Evolutionary conservation across 2,113 vertebrate genomes (phyloP), one percentile per base, ranked within the genome.

Genomic region (Otus sunia): DNA sequence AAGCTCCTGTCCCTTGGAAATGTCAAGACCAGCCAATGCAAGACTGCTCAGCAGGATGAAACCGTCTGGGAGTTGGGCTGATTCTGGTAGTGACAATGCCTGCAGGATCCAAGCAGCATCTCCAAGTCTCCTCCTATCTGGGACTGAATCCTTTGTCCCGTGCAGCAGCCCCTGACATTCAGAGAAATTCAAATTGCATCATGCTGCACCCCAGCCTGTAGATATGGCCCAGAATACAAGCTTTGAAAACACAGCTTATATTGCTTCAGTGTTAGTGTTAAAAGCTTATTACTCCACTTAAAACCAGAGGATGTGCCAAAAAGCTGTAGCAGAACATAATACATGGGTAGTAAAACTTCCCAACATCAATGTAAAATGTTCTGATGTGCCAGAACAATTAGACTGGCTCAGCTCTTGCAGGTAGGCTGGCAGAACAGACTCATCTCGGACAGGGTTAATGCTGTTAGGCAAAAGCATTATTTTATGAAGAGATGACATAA

Each of bases 401-500:
- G 50, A 92, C 50, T 37, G 43, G 93, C 96, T 97, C 81, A 82
- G 76, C 58, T 95, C 29, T 84, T 94, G 85, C 50, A 95, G 74
- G 79, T 68, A n/a, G 41, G 64, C 77, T 94, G 45, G 92, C 59
- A 78, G 55, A 87, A 27, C 76, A 89, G 86, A 89, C 69, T 98
- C 86, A 55, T 90, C 91, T 79, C 4, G 26, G 88, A n/a, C 82
- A 56, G 41, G 86, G 62, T 56, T 95, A 45, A 56, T 64, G 92
- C 37, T 94, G 30, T 85, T 91, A 60, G 91, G 66, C 80, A 79
- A 80, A 90, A 91, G 59, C 68, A 83, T 60, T 69, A 32, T 76
- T 97, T 50, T 92, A 34, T 86, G 85, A 95, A 83, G 93, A 91
- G n/a, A 52, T 95, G 86, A 85, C 69, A 76, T 58, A 76, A 93